Percentiles rank a stretch among this genome's conserved stretches.
phyloP scores from a whole-genome alignment of 2,888 invertebrate species.

The Gymnoscelis rufifasciata region DNA sequence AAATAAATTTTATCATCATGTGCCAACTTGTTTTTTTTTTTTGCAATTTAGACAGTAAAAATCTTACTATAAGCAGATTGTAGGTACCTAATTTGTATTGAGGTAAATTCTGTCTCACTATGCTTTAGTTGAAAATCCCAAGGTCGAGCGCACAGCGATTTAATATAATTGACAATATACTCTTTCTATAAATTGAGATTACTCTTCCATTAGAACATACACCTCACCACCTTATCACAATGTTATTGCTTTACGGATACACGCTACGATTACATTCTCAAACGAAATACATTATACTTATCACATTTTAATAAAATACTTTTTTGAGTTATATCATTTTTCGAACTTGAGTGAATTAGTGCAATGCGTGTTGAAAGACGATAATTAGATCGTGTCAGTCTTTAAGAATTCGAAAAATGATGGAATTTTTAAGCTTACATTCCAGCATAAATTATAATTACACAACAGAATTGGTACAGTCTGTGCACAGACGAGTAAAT shows the following conservation, averaged over 20 bases:
- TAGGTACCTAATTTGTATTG: no score
- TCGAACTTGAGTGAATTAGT: slow-evolving; percentile 43
- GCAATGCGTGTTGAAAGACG: slow-evolving; percentile 42
- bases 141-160: slow-evolving; percentile 35
- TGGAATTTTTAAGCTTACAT: slow-evolving; percentile 59
- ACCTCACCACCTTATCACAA: slow-evolving; percentile 68
- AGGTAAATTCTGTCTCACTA: no score
- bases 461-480: slow-evolving; percentile 50
- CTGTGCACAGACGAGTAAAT: slow-evolving; percentile 29
- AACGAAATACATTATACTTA: slow-evolving; percentile 52
- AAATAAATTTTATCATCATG: no score
- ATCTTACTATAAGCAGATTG: no score
- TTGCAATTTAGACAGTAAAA: no score
- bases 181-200: slow-evolving; percentile 52
- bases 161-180: slow-evolving; percentile 70
- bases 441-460: slow-evolving; percentile 76
- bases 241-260: slow-evolving; percentile 74
- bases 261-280: slow-evolving; percentile 57
- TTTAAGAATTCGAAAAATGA: slow-evolving; percentile 51
- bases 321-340: slow-evolving; percentile 44
- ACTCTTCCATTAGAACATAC: slow-evolving; percentile 52
- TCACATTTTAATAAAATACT: slow-evolving; percentile 72
- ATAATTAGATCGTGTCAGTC: slow-evolving; percentile 56
- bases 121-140: no score
- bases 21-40: no score